A percentile compares a stretch with the other conserved stretches of the same genome.
Evolutionary conservation across 2,797 vertebrate species (phyloP).

Genomic region (Melopsittacus undulatus): DNA sequence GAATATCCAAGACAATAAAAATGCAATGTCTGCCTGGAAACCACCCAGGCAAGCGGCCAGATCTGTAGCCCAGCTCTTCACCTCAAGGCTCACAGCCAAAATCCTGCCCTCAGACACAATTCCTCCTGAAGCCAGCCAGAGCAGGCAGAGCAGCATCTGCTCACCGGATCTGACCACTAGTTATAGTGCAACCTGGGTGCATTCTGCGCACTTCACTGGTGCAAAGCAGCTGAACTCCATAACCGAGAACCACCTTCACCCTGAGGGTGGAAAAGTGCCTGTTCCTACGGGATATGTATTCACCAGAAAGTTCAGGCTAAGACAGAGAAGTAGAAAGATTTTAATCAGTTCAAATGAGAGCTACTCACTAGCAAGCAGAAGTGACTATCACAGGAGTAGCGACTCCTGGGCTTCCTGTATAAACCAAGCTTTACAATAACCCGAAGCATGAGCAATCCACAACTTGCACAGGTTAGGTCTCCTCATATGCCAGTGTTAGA

Average conservation of each 20-base stretch:
- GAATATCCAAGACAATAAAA: constrained; percentile 62
- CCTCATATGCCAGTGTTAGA: not conserved
- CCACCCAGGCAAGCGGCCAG: constrained; percentile 50
- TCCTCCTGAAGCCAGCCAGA: constrained; percentile 16
- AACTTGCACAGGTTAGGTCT: not conserved
- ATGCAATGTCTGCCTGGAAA: constrained; percentile 69
- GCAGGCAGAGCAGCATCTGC: constrained; percentile 20
- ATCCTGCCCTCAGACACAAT: constrained; percentile 44
- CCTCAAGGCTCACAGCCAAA: constrained; percentile 60
- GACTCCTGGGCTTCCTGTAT: not conserved
- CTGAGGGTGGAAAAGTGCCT: not conserved
- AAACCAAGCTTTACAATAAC: not conserved
- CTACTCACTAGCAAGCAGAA: not conserved
- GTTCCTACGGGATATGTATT: not conserved
- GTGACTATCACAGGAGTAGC: not conserved
- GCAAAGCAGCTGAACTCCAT: not conserved
- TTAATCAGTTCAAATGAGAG: not conserved
- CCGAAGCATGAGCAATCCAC: not conserved
- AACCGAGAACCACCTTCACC: not conserved
- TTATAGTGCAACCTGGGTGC: not conserved
- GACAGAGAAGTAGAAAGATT: not conserved
- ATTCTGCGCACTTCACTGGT: not conserved
- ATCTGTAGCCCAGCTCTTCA: constrained; percentile 48
- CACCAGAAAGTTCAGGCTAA: not conserved
- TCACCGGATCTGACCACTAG: not conserved